Conservation (phyloP, 2,888 invertebrate genomes). For the Leucophora obtusa region DNA sequence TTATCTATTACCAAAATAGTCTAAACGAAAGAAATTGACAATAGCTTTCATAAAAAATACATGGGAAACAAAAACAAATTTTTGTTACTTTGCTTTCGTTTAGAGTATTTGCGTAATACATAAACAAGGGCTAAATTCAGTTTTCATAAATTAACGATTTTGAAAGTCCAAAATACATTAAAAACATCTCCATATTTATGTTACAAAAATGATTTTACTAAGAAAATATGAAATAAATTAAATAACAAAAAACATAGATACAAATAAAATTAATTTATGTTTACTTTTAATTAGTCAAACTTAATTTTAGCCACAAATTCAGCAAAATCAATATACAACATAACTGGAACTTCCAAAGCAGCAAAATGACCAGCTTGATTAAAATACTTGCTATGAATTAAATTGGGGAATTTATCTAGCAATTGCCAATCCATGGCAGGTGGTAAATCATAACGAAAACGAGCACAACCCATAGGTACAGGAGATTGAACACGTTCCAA, state of each 20-base stretch:
- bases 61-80: too few relatives aligned
- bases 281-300: slow-evolving; percentile 44
- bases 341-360: slow-evolving; percentile 87
- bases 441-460: slow-evolving; percentile 84
- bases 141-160: too few relatives aligned
- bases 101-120: too few relatives aligned
- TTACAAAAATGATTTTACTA: slow-evolving; percentile 14
- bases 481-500: slow-evolving; percentile 81
- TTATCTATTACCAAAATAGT: too few relatives aligned
- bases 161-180: too few relatives aligned
- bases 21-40: too few relatives aligned
- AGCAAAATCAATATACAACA: slow-evolving; percentile 86
- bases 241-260: not conserved
- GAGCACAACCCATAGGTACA: slow-evolving; percentile 87
- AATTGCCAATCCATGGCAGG: slow-evolving; percentile 82
- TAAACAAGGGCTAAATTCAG: too few relatives aligned
- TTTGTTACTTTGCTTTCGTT: too few relatives aligned
- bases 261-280: too few relatives aligned
- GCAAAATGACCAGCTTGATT: slow-evolving; percentile 91
- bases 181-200: too few relatives aligned
- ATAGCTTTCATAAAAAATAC: too few relatives aligned
- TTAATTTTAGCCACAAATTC: slow-evolving; percentile 79
- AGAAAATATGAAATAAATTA: slow-evolving; percentile 12
- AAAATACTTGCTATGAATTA: slow-evolving; percentile 84
- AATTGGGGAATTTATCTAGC: slow-evolving; percentile 82